phyloP scores from a whole-genome alignment of 2,888 invertebrate genomes.

The Eucera pruinosa region DNA sequence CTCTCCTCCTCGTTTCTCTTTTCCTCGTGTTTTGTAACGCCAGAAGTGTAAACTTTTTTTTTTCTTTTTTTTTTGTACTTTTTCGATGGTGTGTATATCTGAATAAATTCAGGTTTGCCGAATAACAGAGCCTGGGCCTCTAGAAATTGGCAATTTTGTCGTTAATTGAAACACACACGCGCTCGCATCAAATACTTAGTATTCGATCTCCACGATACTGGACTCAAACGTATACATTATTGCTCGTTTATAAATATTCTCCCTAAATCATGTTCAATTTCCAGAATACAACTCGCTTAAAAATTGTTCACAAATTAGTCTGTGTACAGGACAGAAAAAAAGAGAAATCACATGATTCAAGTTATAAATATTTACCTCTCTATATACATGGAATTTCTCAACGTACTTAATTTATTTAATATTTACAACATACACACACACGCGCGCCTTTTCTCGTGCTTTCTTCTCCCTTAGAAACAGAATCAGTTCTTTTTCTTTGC shows the following conservation, averaged over 20 bases:
- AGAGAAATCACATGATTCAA: constrained; percentile 35
- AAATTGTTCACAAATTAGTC: constrained; percentile 25
- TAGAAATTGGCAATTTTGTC: constrained; percentile 27
- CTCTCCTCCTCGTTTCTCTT: background rate
- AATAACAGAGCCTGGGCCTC: constrained; percentile 20
- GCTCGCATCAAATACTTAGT: constrained; percentile 40
- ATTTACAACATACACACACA: constrained; percentile 73
- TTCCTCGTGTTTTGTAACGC: constrained; percentile 35
- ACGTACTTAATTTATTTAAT: constrained; percentile 69
- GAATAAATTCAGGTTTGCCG: constrained; percentile 40
- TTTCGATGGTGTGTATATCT: constrained; percentile 58
- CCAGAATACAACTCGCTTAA: constrained; percentile 11
- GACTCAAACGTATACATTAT: constrained; percentile 57
- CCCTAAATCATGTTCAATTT: constrained; percentile 40
- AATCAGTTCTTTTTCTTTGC: constrained; percentile 10
- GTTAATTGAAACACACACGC: constrained; percentile 30
- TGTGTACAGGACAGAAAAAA: constrained; percentile 6
- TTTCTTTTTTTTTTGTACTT: constrained; percentile 72
- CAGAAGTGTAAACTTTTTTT: constrained; percentile 58
- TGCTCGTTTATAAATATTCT: constrained; percentile 58
- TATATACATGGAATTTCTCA: constrained; percentile 64
- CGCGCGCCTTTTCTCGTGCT: constrained; percentile 35
- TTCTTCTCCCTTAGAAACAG: constrained; percentile 29
- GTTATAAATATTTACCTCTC: constrained; percentile 55
- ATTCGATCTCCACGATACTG: constrained; percentile 32